phyloP scores from a whole-genome alignment of 2,888 invertebrate species.

The Mesodorylaimus sp. region DNA sequence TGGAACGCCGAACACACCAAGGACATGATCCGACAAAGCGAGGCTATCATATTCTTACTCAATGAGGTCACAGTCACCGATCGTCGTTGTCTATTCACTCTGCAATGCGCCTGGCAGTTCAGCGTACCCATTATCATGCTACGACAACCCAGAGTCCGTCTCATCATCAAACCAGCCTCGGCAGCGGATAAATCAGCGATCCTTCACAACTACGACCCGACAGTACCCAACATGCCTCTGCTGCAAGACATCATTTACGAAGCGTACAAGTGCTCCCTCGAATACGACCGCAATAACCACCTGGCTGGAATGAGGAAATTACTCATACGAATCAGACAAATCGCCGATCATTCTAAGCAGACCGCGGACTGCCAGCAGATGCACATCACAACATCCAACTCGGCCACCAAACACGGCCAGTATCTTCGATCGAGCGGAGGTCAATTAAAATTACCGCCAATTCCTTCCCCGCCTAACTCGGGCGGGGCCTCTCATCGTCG shows the following conservation, averaged over 20 bases:
- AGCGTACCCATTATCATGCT: conserved; percentile 18
- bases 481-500: neutral
- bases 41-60: conserved; percentile 17
- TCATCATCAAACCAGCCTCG: conserved; percentile 15
- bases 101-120: conserved; percentile 20
- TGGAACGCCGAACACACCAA: neutral
- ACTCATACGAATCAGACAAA: neutral
- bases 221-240: neutral
- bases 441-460: neutral
- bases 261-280: neutral
- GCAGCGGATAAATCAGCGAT: no score
- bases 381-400: neutral
- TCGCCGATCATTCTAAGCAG: neutral
- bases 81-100: conserved; percentile 16
- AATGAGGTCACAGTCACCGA: conserved; percentile 20
- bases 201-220: no score
- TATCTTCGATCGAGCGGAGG: neutral
- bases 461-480: neutral
- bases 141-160: conserved; percentile 18
- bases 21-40: conserved; percentile 10
- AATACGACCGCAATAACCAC: neutral
- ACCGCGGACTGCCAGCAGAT: neutral
- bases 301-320: neutral
- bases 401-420: neutral
- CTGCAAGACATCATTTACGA: neutral